phyloP scores from a whole-genome alignment of 2,888 invertebrate species.

The Athrips mouffetella region DNA sequence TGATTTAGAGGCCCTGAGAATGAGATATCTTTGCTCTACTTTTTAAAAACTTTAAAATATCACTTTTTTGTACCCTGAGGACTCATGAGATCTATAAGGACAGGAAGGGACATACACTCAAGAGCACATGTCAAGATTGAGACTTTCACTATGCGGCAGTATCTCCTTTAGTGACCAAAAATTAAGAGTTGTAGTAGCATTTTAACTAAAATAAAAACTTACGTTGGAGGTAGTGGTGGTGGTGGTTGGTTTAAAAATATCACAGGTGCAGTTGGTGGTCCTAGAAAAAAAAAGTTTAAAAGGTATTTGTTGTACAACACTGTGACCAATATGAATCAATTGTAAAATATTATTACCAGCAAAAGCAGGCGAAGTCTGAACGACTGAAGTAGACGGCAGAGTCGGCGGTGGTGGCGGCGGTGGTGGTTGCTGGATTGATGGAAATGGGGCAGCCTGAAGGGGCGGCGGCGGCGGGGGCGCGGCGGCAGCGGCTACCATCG shows the following conservation, averaged over 20 bases:
- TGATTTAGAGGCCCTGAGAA: too few species aligned
- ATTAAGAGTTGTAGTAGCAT: too few species aligned
- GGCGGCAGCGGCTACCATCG: conserved; percentile 19
- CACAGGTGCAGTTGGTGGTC: conserved; percentile 23
- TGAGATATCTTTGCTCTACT: too few species aligned
- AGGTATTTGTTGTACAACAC: not conserved
- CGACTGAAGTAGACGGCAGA: conserved; percentile 9
- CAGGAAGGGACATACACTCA: too few species aligned
- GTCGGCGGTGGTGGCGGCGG: conserved; percentile 33
- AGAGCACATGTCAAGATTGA: too few species aligned
- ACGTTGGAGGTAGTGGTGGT: conserved; percentile 29
- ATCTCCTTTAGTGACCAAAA: too few species aligned
- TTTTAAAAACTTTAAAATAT: too few species aligned
- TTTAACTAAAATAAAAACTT: conserved; percentile 23
- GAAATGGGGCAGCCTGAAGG: conserved; percentile 26
- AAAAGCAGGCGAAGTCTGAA: conserved; percentile 21
- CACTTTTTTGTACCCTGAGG: too few species aligned
- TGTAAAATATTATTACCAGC: conserved; percentile 5
- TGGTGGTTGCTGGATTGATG: conserved; percentile 22
- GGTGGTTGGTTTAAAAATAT: conserved; percentile 31
- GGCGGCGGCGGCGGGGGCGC: conserved; percentile 28
- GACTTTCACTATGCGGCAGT: too few species aligned
- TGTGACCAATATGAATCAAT: not conserved
- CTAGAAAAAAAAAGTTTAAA: conserved; percentile 26
- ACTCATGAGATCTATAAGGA: too few species aligned